Percentiles rank a stretch among this genome's conserved stretches.
Conservation (phyloP, 2,113 vertebrate genomes). For the Rhinolophus ferrumequinum region DNA sequence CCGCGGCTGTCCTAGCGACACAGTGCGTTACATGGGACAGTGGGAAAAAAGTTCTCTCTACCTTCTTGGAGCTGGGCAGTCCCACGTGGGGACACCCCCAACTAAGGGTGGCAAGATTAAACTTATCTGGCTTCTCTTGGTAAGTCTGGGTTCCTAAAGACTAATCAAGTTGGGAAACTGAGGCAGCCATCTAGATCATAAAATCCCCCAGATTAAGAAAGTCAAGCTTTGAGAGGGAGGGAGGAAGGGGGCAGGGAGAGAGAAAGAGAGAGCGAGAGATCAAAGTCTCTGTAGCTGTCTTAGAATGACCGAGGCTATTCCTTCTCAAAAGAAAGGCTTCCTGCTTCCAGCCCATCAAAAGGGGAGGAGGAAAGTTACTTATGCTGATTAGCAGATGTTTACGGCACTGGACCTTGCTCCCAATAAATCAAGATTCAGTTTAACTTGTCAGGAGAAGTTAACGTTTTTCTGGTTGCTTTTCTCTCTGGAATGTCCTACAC, state of each 20-base stretch:
- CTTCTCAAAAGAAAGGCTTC: constrained; percentile 22
- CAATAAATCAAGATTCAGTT: constrained; percentile 56
- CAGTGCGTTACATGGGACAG: fast-evolving
- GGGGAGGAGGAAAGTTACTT: constrained; percentile 46
- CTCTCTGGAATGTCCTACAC: neutral
- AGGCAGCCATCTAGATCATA: neutral
- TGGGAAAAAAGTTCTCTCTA: neutral
- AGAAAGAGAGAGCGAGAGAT: neutral
- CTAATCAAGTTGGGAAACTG: neutral
- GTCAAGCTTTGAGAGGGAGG: neutral
- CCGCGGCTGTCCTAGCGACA: neutral
- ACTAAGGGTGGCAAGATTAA: fast-evolving
- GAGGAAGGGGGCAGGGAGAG: neutral
- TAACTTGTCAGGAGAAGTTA: constrained; percentile 48
- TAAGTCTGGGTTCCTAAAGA: neutral
- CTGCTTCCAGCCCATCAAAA: constrained; percentile 48
- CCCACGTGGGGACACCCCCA: fast-evolving
- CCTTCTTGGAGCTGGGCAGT: too few relatives aligned
- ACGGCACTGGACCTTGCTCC: constrained; percentile 53
- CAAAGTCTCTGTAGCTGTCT: neutral
- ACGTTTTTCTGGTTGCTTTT: neutral
- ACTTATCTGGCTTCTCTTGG: neutral
- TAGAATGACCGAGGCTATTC: neutral
- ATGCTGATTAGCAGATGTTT: neutral
- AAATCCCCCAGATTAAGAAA: neutral